Base-by-base conservation (phyloP, 2,888 invertebrate genomes). In the Pegoplata infirma region DNA sequence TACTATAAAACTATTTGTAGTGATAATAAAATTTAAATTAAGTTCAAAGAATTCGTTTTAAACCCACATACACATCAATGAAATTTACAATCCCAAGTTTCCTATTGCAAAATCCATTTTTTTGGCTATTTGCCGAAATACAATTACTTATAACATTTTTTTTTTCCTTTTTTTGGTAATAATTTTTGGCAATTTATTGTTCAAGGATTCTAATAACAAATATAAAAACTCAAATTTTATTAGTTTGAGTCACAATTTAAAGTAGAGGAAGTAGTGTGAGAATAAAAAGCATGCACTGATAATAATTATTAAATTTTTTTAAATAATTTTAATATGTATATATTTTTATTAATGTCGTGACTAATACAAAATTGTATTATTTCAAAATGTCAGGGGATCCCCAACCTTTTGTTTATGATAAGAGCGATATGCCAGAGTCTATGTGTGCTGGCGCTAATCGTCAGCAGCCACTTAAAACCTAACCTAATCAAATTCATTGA, bases 121-220 rank as follows among this genome's bases (percentile, higher is more conserved):
- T 17, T 73, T 78, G 77, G 77, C 77, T 64, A n/a, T 19, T 47
- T 78, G 77, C 77, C 77, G 63, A 73, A 53, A 7, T 23, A 21
- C 56, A 66, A 46, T n/a, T 47, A 55, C 61, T 56, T 47, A 14
- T 53, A 17, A 16, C 66, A 58, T 51, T 28, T 28, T 10, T 28
- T 51, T 28, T 28, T 10, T 28, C 10, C 3, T n/a, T 10, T 32
- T 10, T 32, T 32, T 32, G 8, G n/a, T 2, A 32, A 32, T 3
- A 32, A 32, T 53, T 72, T 68, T 61, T 72, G 36, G 8, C 32
- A n/a, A 46, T 47, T 14, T 55, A 46, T 59, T 32, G 44, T 49
- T 36, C 61, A 72, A 77, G 63, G 63, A 61, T 46, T 66, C 12
- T 5, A 46, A 21, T 32, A 40, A 25, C 7, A 63, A 63, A 44